A percentile compares a stretch with the other conserved stretches of the same genome.
These are phyloP conservation scores for Acropora tenuis DNA, from an alignment of 64 coral and sea anemone genomes.

Conservation along the genomic window DNA sequence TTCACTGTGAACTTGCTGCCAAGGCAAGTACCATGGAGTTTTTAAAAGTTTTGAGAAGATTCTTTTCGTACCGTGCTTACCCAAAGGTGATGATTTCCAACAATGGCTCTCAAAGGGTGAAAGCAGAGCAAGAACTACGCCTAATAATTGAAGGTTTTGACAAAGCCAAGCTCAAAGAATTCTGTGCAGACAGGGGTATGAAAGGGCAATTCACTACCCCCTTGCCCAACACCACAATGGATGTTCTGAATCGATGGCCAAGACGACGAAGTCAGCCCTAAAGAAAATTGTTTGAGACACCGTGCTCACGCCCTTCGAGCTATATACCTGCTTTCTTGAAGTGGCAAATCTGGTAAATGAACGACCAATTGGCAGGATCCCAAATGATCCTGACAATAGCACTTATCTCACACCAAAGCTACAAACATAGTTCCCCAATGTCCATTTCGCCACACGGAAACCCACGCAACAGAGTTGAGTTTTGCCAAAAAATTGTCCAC, in stretches of 20 bases:
- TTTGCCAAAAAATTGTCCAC: slow-evolving; percentile 59
- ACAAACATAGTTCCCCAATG: slow-evolving; percentile 49
- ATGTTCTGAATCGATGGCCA: slow-evolving; percentile 61
- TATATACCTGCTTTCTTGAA: slow-evolving; percentile 64
- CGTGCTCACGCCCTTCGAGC: slow-evolving; percentile 24
- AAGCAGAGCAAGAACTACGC: slow-evolving; percentile 41
- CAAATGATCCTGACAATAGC: slow-evolving; percentile 58
- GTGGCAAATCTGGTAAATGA: slow-evolving; percentile 64
- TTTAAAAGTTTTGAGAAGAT: slow-evolving; percentile 49
- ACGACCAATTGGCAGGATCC: slow-evolving; percentile 58
- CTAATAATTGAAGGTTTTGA: slow-evolving; percentile 47
- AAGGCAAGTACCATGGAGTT: slow-evolving; percentile 24
- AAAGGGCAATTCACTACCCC: slow-evolving; percentile 29
- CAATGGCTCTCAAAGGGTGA: slow-evolving; percentile 66
- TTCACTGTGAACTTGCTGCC: slow-evolving; percentile 54
- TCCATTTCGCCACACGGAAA: slow-evolving; percentile 61
- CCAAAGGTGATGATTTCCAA: slow-evolving; percentile 11
- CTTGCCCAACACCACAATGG: slow-evolving; percentile 63
- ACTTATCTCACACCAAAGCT: slow-evolving; percentile 49
- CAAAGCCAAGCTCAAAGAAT: slow-evolving; percentile 13
- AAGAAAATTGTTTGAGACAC: slow-evolving; percentile 66
- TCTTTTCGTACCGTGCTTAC: slow-evolving; percentile 31
- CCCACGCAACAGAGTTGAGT: slow-evolving; percentile 38
- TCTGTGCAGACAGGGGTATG: slow-evolving; percentile 38
- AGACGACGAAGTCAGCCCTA: slow-evolving; percentile 21